These are phyloP conservation scores for Hemicordylus capensis DNA, from an alignment of 2,113 vertebrate species.

Conservation along the genomic window DNA sequence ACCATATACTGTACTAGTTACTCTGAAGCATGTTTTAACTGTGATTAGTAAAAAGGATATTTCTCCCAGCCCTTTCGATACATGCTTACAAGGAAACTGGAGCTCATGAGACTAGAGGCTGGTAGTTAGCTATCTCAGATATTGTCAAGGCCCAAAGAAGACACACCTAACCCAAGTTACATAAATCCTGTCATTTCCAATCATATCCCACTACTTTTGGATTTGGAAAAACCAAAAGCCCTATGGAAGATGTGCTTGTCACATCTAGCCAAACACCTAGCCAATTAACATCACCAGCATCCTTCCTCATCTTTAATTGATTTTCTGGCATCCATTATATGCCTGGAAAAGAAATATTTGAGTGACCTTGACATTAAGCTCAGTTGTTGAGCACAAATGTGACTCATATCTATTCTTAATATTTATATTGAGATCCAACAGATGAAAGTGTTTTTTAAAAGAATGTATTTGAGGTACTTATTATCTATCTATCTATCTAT, in stretches of 20 bases:
- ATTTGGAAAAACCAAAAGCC: neutral
- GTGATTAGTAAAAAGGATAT: neutral
- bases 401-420: neutral
- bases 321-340: neutral
- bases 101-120: neutral
- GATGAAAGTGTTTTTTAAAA: too few relatives aligned
- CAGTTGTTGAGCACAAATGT: neutral
- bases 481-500: too few relatives aligned
- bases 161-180: neutral
- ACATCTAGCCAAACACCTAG: neutral
- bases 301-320: neutral
- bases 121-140: neutral
- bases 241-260: neutral
- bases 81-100: neutral
- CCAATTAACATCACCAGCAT: neutral
- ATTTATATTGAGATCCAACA: neutral
- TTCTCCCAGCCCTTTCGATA: neutral
- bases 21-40: neutral
- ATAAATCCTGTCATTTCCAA: neutral
- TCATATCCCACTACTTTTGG: too few relatives aligned
- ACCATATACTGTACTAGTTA: neutral
- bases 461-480: too few relatives aligned
- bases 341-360: neutral
- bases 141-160: neutral
- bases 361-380: neutral